phyloP scores from a whole-genome alignment of 2,797 vertebrate species.

The Darevskia nairensis region DNA sequence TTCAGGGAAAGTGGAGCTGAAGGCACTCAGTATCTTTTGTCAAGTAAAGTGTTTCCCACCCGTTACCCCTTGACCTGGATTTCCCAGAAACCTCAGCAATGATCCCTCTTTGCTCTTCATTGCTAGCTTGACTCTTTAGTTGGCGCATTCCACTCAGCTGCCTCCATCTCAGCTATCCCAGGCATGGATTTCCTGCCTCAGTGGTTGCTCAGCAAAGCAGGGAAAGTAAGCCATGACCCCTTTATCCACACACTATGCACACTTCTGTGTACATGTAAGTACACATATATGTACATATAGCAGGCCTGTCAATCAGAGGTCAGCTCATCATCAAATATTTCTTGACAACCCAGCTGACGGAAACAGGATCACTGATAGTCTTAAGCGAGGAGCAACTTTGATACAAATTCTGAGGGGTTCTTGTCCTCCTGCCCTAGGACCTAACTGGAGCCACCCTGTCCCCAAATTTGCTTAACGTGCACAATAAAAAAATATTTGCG shows the following conservation, averaged over 20 bases:
- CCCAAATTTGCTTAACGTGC: neutral
- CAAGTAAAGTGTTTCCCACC: neutral
- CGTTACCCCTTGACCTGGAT: neutral
- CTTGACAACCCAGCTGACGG: too few relatives aligned
- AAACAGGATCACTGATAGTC: too few relatives aligned
- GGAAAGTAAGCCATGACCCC: neutral
- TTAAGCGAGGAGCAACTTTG: too few relatives aligned
- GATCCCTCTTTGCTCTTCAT: too few relatives aligned
- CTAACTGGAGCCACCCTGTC: neutral
- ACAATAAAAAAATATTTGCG: neutral
- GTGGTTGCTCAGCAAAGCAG: neutral
- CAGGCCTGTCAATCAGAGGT: neutral
- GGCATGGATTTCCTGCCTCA: neutral
- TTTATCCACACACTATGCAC: neutral
- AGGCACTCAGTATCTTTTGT: neutral
- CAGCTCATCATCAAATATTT: too few relatives aligned
- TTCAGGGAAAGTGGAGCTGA: neutral
- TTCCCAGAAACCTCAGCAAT: neutral
- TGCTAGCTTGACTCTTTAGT: neutral
- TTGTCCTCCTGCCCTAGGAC: neutral
- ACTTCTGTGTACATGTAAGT: neutral
- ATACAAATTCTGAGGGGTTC: too few relatives aligned
- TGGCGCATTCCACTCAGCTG: neutral
- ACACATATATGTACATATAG: too few relatives aligned
- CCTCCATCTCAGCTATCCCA: neutral